A percentile compares a stretch with the other conserved stretches of the same genome.
Evolutionary conservation across 2,113 vertebrate species (phyloP).

Genomic region (Labrus mixtus): DNA sequence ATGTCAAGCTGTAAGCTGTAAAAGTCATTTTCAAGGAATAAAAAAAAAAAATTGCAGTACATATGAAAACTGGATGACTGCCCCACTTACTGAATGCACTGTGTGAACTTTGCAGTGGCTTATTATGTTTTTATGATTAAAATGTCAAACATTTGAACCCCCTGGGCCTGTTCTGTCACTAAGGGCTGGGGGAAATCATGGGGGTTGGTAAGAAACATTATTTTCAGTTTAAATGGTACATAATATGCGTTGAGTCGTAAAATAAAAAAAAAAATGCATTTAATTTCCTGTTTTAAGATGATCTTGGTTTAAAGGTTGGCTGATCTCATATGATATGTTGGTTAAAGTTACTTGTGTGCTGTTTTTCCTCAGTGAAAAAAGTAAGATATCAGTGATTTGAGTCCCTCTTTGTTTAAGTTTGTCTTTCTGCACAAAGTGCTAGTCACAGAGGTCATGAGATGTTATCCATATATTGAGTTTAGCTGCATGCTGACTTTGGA

Average conservation of each 20-base stretch:
- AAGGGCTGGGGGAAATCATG: background rate
- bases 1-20: background rate
- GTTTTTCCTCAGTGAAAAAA: slow-evolving; percentile 6
- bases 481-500: background rate
- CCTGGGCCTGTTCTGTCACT: background rate
- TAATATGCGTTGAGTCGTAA: background rate
- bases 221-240: background rate
- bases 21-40: too few relatives aligned
- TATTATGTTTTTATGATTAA: background rate
- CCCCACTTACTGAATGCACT: background rate
- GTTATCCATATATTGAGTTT: background rate
- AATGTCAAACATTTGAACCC: slow-evolving; percentile 1
- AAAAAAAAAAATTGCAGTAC: too few relatives aligned
- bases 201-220: too few relatives aligned
- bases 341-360: slow-evolving; percentile 4
- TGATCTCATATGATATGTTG: background rate
- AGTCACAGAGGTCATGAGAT: background rate
- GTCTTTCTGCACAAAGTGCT: slow-evolving; percentile 4
- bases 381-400: slow-evolving; percentile 22
- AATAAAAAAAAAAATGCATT: background rate
- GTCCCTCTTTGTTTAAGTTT: slow-evolving; percentile 22
- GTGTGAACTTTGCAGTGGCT: background rate
- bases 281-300: background rate
- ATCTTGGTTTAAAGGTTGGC: background rate
- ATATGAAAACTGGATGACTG: background rate